A percentile compares a stretch with the other conserved stretches of the same genome.
Evolutionary conservation across 2,113 vertebrate species (phyloP).

Genomic region (Picathartes gymnocephalus): DNA sequence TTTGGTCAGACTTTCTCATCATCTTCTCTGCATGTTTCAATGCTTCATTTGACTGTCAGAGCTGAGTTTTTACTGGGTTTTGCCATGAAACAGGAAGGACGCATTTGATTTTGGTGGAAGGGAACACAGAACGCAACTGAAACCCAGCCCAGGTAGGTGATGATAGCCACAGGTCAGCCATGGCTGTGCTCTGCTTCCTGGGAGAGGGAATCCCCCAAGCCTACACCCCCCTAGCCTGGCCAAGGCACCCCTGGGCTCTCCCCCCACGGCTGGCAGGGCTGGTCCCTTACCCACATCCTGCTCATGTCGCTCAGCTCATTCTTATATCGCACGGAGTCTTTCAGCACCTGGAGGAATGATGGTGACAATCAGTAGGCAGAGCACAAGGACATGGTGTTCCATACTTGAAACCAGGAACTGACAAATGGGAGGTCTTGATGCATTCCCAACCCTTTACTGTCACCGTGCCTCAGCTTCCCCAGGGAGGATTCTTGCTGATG

Average conservation of each 20-base stretch:
- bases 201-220: not conserved
- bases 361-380: not conserved
- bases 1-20: not conserved
- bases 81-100: not conserved
- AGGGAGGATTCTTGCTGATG: not conserved
- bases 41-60: not conserved
- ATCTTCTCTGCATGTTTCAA: not conserved
- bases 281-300: constrained; percentile 94
- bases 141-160: not conserved
- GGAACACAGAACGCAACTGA: not conserved
- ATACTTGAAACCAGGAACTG: not conserved
- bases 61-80: not conserved
- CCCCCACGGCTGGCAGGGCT: rapidly evolving
- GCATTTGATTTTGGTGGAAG: not conserved
- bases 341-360: constrained; percentile 83
- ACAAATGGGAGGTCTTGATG: not conserved
- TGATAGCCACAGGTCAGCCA: not conserved
- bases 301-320: constrained; percentile 94
- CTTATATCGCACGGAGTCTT: constrained; percentile 94
- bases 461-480: not conserved
- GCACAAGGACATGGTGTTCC: rapidly evolving
- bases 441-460: not conserved
- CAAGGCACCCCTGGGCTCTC: rapidly evolving
- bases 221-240: rapidly evolving
- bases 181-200: not conserved